Evolutionary conservation across 2,888 invertebrate genomes (phyloP).

Genomic region (Acheta domesticus): DNA sequence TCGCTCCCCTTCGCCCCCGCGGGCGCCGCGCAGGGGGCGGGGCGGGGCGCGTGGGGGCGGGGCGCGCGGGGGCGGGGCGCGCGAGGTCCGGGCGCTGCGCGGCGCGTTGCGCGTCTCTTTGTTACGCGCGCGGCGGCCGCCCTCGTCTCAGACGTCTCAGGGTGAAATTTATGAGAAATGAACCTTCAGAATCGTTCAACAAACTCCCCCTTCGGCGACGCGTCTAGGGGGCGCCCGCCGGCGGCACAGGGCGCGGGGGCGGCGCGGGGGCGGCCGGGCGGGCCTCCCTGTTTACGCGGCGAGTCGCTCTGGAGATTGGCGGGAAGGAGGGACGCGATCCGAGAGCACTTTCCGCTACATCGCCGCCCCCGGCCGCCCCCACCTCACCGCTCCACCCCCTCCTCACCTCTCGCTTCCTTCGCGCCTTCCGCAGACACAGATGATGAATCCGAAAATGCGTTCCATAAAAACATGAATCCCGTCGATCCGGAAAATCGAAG

Average conservation of each 20-base stretch:
- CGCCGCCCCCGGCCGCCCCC: not conserved
- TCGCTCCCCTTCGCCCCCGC: no score
- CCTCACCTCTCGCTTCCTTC: not conserved
- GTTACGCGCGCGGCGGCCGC: not conserved
- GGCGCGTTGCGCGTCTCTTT: not conserved
- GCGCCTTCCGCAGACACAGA: not conserved
- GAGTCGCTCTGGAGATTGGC: not conserved
- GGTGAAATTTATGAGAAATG: conserved; percentile 49
- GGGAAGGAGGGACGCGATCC: not conserved
- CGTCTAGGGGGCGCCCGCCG: not conserved
- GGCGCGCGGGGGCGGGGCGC: not conserved
- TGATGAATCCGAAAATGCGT: not conserved
- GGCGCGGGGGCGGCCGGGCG: not conserved
- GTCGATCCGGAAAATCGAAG: not conserved
- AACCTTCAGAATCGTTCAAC: conserved; percentile 47
- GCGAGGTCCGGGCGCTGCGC: not conserved
- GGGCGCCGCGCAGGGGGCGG: not conserved
- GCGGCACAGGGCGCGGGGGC: not conserved
- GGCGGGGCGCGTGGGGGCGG: not conserved
- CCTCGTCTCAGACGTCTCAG: conserved; percentile 18
- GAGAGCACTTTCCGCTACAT: conserved; percentile 1
- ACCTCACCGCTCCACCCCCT: not conserved
- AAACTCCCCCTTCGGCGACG: conserved; percentile 24
- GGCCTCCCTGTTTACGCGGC: not conserved
- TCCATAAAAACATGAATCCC: not conserved